Base-by-base conservation (phyloP, 2,113 vertebrate genomes). In the Peromyscus polionotus region DNA sequence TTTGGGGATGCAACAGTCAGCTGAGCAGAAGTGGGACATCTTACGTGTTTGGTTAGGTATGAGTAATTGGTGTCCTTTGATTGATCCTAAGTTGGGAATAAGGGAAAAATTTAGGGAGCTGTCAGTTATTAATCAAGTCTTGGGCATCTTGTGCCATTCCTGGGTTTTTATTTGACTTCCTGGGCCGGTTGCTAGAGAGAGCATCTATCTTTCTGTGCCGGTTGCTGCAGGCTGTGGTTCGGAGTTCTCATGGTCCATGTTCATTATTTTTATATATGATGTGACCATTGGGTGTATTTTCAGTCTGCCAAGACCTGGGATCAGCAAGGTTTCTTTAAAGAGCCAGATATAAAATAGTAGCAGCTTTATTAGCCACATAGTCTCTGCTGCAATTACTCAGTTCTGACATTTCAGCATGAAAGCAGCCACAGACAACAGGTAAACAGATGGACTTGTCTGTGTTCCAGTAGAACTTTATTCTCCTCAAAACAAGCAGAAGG, bases 401-500 rank as follows among this genome's bases (percentile, higher is more conserved):
- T 17, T 31, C 63, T 94, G 96, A 91, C 75, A 83, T 95, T 96
- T 91, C 48, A 89, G 45, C 36, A 68, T 59, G 85, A 59, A 94
- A 92, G 28, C 24, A 94, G 68, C 16, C 45, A 28, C 12, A 26
- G 72, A 91, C 51, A 70, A 33, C 10, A 91, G 48, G 72, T 67
- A 92, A 89, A 90, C 84, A 94, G 94, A 80, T 42, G 61, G 11
- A 45, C n/a, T 51, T 93, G 85, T 31, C 73, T 93, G 6, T 16
- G 36, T 89, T 63, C 61, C 77, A 79, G 39, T 63, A 81, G 96
- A 88, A 95, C 80, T 96, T 92, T 88, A 77, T 76, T 95, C 92
- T 81, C 12, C 20, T 45, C 67, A 95, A 95, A 94, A 31, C 33
- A 93, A 85, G 51, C 24, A 83, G 26, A 20, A 83, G 8, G 42